Evolutionary conservation across 2,113 vertebrate species (phyloP).

Genomic region (Pseudorectes ferrugineus): DNA sequence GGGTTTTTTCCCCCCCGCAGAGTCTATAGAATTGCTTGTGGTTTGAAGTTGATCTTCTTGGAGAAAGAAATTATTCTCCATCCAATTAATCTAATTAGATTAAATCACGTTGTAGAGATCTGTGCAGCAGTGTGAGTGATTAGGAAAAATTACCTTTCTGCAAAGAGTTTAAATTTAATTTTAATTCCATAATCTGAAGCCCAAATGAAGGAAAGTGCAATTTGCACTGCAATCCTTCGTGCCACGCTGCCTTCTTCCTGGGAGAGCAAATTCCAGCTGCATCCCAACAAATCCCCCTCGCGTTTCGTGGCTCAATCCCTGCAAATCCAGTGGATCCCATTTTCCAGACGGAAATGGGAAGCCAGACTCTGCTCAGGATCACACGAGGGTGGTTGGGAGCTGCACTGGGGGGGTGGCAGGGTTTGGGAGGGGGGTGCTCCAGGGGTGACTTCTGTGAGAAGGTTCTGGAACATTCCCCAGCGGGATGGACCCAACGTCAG

Average conservation of each 20-base stretch:
- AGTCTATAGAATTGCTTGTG: not conserved
- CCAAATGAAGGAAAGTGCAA: constrained; percentile 10
- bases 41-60: constrained; percentile 39
- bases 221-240: not conserved
- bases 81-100: constrained; percentile 74
- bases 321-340: not conserved
- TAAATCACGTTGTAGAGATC: constrained; percentile 65
- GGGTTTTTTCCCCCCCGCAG: not conserved
- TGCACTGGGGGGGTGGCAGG: not conserved
- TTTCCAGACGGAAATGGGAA: not conserved
- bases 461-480: not conserved
- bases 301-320: not conserved
- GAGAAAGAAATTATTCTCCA: constrained; percentile 65
- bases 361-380: not conserved
- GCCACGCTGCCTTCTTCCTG: not conserved
- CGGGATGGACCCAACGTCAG: not conserved
- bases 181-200: constrained; percentile 54
- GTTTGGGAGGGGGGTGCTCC: not conserved
- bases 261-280: not conserved
- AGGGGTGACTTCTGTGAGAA: not conserved
- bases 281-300: not conserved
- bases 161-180: constrained; percentile 59
- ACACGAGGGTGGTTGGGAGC: rapidly evolving
- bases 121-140: constrained; percentile 65
- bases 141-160: constrained; percentile 65